Conservation (phyloP, 1,140 invertebrate genomes). For the Galleria mellonella region DNA sequence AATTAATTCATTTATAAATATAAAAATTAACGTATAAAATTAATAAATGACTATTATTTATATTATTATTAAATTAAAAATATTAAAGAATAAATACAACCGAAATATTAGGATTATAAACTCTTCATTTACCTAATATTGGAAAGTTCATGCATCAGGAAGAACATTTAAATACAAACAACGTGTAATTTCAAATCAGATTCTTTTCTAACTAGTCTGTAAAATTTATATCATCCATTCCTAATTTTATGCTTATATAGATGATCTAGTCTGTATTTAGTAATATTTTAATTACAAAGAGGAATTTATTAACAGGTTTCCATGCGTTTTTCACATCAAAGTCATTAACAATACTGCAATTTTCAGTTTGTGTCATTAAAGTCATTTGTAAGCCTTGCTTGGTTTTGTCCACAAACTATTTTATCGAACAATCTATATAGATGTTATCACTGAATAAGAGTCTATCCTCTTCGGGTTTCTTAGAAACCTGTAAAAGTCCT, state of each 20-base stretch:
- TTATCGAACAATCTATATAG: no score
- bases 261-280: conserved; percentile 12
- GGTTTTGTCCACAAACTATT: no score
- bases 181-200: conserved; percentile 33
- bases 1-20: conserved; percentile 2
- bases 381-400: no score
- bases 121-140: conserved; percentile 1
- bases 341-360: conserved; percentile 2
- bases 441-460: no score
- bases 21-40: neutral
- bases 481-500: conserved; percentile 24
- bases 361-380: neutral
- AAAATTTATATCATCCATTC: conserved; percentile 48
- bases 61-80: neutral
- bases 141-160: conserved; percentile 15
- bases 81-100: neutral
- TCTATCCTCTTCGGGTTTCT: neutral
- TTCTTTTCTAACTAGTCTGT: conserved; percentile 48
- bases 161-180: conserved; percentile 31
- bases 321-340: neutral
- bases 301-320: conserved; percentile 8
- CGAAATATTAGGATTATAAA: neutral
- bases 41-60: neutral
- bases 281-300: conserved; percentile 9
- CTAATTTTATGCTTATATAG: conserved; percentile 20